Conservation (phyloP, 2,888 invertebrate species). For the Tribolium freemani region DNA sequence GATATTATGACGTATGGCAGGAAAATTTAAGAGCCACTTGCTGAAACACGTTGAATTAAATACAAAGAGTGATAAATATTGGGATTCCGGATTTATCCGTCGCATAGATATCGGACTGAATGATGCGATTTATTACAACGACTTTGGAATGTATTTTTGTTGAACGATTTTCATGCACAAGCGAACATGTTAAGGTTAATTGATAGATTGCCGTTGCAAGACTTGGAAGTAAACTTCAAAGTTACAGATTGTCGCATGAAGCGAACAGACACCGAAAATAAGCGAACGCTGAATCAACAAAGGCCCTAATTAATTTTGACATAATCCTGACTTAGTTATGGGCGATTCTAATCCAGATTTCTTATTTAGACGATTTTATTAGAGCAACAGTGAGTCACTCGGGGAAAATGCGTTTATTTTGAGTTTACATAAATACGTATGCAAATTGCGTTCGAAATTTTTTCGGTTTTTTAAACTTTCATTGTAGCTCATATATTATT, state of each 20-base stretch:
- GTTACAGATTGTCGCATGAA: slow-evolving; percentile 6
- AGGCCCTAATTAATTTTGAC: background rate
- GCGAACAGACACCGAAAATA: slow-evolving; percentile 7
- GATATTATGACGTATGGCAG: slow-evolving; percentile 71
- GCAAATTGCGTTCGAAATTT: background rate
- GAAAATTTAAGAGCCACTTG: slow-evolving; percentile 61
- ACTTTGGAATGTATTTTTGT: background rate
- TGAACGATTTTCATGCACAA: slow-evolving; percentile 9
- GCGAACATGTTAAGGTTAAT: slow-evolving; percentile 17
- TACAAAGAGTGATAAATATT: slow-evolving; percentile 46
- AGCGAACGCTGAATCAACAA: background rate
- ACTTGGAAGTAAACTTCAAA: background rate
- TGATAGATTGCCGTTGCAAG: slow-evolving; percentile 13
- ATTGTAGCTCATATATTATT: background rate
- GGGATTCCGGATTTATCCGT: slow-evolving; percentile 47
- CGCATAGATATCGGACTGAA: background rate
- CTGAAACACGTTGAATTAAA: slow-evolving; percentile 48
- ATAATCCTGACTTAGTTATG: background rate
- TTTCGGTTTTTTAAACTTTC: background rate
- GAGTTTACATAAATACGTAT: background rate
- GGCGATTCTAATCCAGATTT: background rate
- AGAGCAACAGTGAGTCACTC: background rate
- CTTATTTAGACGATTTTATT: background rate
- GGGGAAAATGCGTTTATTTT: background rate
- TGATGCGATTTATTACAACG: slow-evolving; percentile 12